Evolutionary conservation across 2,888 invertebrate species (phyloP), one percentile per base, ranked within the genome.

Genomic region (Papilio elwesi): DNA sequence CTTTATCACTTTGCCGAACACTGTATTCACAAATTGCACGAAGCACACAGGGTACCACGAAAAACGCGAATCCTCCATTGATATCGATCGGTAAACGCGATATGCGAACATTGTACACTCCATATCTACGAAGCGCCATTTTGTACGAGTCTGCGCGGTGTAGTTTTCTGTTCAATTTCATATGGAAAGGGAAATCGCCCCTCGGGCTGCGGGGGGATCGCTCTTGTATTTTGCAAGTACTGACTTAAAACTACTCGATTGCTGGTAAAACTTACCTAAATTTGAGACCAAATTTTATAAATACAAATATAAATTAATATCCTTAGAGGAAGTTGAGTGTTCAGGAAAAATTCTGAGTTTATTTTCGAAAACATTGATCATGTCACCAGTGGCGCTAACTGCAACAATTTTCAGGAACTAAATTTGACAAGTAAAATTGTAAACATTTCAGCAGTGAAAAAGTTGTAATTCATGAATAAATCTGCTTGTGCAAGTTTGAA

Each of bases 91-190:
- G 91, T 89, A 92, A 91, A 92, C 90, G 90, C 86, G 88, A 87
- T 87, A 88, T 85, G 87, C 86, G 86, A 84, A 87, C 84, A 87
- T 87, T 88, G 87, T 90, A 88, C 86, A 92, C 90, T 91, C 89
- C 90, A 93, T 93, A 93, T 90, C 84, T 92, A 87, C 87, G 89
- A 87, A 89, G 90, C 94, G 95, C 96, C 96, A 96, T 96, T 94
- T 95, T 95, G 94, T 94, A 89, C 93, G 95, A 95, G 95, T 94
- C 95, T 96, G 96, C 96, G 96, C 96, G 95, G 86, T 93, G 83
- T 81, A 88, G 81, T 88, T 91, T 82, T 82, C 83, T 80, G 81
- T 91, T 26, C 26, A 26, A 26, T 26, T 26, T 90, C 87, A 81
- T 81, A 88, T 88, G 92, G 93, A 91, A 92, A 92, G 90, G 93